Conservation (phyloP, 1,140 invertebrate genomes). For the Camponotus vicinus region DNA sequence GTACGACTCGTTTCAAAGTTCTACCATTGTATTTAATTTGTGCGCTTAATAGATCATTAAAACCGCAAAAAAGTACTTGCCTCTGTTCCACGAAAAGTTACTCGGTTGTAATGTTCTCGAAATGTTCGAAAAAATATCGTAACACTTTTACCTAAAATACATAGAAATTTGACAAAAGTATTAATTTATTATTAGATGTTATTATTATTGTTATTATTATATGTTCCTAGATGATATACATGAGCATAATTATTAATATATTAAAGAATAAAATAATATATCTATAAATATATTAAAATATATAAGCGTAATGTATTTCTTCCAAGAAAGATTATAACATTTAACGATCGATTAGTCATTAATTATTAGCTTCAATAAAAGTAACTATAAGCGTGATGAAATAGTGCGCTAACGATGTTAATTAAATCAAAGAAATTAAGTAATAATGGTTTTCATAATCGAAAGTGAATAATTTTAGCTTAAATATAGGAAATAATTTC, state of each 20-base stretch:
- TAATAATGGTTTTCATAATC: background rate
- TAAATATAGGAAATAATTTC: background rate
- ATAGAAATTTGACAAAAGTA: background rate
- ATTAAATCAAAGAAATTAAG: slow-evolving; percentile 15
- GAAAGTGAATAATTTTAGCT: slow-evolving; percentile 7
- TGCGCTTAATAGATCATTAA: slow-evolving; percentile 41
- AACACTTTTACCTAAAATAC: background rate
- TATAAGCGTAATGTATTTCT: background rate
- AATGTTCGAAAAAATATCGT: background rate
- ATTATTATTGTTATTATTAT: background rate
- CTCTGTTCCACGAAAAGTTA: background rate
- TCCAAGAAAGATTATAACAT: background rate
- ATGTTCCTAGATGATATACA: background rate
- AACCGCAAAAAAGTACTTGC: background rate
- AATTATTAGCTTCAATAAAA: slow-evolving; percentile 16
- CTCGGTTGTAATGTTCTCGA: background rate
- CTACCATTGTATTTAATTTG: slow-evolving; percentile 56
- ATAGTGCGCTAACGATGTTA: slow-evolving; percentile 21
- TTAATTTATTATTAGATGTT: background rate
- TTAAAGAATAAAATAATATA: background rate
- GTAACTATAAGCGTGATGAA: too few species aligned
- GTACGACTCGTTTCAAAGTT: slow-evolving; percentile 62
- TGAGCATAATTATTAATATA: background rate
- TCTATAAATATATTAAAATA: background rate
- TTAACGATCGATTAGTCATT: background rate